phyloP scores from a whole-genome alignment of 2,797 vertebrate species.

The Pyrocephalus nanus region DNA sequence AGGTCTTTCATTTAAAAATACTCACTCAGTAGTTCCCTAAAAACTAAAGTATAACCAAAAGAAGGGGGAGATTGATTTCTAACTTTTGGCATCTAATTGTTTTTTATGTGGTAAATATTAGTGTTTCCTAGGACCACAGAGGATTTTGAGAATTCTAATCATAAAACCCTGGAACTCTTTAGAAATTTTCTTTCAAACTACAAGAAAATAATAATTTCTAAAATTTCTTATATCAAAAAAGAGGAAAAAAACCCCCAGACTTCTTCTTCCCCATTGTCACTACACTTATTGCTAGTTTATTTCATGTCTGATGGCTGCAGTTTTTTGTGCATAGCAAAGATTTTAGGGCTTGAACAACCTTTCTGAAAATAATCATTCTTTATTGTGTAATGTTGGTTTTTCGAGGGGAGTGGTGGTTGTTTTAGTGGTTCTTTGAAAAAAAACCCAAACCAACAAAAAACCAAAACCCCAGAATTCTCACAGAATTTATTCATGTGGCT shows the following conservation, averaged over 20 bases:
- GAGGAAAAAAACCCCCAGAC: accelerated
- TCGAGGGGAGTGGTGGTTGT: accelerated
- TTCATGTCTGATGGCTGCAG: neutral
- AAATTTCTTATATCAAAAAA: neutral
- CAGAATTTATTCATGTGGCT: neutral
- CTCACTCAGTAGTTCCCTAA: neutral
- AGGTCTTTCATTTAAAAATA: neutral
- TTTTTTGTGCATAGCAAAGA: neutral
- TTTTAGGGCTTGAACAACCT: neutral
- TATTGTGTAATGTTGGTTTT: neutral
- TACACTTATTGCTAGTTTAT: neutral
- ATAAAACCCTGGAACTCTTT: neutral
- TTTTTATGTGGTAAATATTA: neutral
- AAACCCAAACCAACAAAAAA: too few species aligned
- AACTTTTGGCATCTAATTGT: neutral
- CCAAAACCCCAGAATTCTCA: neutral
- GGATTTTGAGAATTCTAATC: neutral
- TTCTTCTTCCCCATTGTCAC: neutral
- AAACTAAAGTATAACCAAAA: neutral
- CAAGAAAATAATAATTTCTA: neutral
- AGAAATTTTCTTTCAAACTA: neutral
- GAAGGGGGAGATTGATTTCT: neutral
- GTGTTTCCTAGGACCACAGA: neutral
- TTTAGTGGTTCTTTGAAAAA: neutral
- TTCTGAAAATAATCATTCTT: neutral